Evolutionary conservation across 2,888 invertebrate genomes (phyloP).

Genomic region (Pyrocoelia pectoralis): DNA sequence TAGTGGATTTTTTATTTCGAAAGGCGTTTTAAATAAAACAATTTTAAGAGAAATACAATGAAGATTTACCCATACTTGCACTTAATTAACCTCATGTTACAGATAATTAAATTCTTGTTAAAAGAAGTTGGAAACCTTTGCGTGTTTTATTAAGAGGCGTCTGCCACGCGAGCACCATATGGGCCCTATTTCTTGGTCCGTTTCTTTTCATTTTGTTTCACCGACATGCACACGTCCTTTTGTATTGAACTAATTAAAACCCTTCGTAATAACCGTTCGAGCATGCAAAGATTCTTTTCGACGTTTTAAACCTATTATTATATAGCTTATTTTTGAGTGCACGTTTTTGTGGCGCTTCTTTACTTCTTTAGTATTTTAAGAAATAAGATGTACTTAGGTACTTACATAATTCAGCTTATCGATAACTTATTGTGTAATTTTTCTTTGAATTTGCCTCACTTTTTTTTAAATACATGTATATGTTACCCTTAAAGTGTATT

Average conservation of each 20-base stretch:
- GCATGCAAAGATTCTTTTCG: conserved; percentile 28
- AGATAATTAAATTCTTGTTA: conserved; percentile 28
- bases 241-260: conserved; percentile 40
- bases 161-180: conserved; percentile 40
- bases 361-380: neutral
- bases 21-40: too few species aligned
- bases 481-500: too few species aligned
- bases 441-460: too few species aligned
- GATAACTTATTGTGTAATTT: too few species aligned
- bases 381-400: too few species aligned
- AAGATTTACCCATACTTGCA: neutral
- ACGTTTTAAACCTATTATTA: neutral
- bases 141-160: conserved; percentile 26
- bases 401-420: too few species aligned
- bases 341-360: neutral
- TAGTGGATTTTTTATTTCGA: too few species aligned
- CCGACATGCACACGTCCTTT: conserved; percentile 41
- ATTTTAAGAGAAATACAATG: too few species aligned
- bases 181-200: conserved; percentile 31
- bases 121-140: conserved; percentile 26
- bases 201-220: conserved; percentile 27
- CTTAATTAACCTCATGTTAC: conserved; percentile 8
- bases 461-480: too few species aligned
- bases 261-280: conserved; percentile 26
- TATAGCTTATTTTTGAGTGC: neutral